Conservation (phyloP, 2,888 invertebrate genomes). For the Crepidodera aurea region DNA sequence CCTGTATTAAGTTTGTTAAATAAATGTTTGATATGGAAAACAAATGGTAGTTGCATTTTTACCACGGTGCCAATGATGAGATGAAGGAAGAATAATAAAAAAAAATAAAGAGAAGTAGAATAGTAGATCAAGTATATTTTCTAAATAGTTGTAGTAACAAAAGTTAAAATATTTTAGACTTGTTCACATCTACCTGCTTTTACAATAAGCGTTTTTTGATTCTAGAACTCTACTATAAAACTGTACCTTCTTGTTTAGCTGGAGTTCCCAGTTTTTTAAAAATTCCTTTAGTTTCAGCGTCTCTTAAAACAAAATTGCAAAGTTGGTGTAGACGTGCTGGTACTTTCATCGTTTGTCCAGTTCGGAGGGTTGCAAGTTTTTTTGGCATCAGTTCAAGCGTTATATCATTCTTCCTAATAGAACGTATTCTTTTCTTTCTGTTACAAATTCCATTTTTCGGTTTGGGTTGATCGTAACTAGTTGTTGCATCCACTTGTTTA, state of each 20-base stretch:
- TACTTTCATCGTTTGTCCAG: constrained; percentile 73
- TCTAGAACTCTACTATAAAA: too few relatives aligned
- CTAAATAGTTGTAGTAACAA: too few relatives aligned
- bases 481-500: not conserved
- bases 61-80: too few relatives aligned
- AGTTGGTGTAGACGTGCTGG: constrained; percentile 77
- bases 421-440: not conserved
- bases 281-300: constrained; percentile 80
- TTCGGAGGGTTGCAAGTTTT: constrained; percentile 66
- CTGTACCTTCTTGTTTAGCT: constrained; percentile 79
- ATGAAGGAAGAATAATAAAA: too few relatives aligned
- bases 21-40: too few relatives aligned
- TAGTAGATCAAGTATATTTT: too few relatives aligned
- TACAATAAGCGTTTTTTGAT: too few relatives aligned
- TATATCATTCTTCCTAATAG: constrained; percentile 2
- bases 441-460: not conserved
- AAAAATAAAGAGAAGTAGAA: too few relatives aligned
- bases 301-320: constrained; percentile 71
- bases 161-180: too few relatives aligned
- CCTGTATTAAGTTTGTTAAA: too few relatives aligned
- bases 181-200: too few relatives aligned
- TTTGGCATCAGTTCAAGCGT: constrained; percentile 6
- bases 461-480: not conserved
- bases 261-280: constrained; percentile 89
- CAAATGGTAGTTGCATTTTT: too few relatives aligned